These are phyloP conservation scores for Lissonota sp. DNA, from an alignment of 2,888 invertebrate species.

Conservation along the genomic window DNA sequence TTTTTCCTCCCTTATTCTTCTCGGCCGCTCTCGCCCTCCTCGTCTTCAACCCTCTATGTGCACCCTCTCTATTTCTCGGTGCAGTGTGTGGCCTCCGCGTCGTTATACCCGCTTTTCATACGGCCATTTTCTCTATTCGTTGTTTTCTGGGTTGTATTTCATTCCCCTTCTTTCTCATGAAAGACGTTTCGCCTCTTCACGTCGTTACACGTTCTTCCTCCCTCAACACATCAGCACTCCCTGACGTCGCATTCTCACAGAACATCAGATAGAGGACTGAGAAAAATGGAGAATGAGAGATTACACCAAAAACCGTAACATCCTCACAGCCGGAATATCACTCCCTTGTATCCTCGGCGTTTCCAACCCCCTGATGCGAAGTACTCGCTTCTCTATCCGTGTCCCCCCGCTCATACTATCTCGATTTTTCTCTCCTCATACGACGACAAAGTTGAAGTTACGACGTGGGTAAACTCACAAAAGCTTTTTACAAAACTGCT, in stretches of 20 bases:
- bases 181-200: slow-evolving; percentile 12
- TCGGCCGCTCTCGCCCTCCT: slow-evolving; percentile 6
- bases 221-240: slow-evolving; percentile 10
- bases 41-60: not conserved
- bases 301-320: slow-evolving; percentile 45
- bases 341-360: slow-evolving; percentile 40
- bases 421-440: slow-evolving; percentile 55
- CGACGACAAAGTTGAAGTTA: slow-evolving; percentile 80
- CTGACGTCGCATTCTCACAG: slow-evolving; percentile 4
- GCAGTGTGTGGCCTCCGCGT: slow-evolving; percentile 9
- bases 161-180: no score
- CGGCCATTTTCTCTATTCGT: slow-evolving; percentile 8
- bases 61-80: no score
- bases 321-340: slow-evolving; percentile 16
- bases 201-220: slow-evolving; percentile 39
- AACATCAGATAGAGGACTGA: slow-evolving; percentile 1
- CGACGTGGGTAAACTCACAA: slow-evolving; percentile 79
- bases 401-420: slow-evolving; percentile 36
- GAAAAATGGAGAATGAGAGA: slow-evolving; percentile 8
- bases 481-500: slow-evolving; percentile 81
- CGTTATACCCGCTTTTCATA: slow-evolving; percentile 38
- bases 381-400: slow-evolving; percentile 45
- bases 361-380: slow-evolving; percentile 5
- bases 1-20: slow-evolving; percentile 37
- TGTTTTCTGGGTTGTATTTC: no score